Percentiles rank a stretch among this genome's conserved stretches.
Evolutionary conservation across 1,140 invertebrate genomes (phyloP).

Genomic region (Drosophila bocqueti): DNA sequence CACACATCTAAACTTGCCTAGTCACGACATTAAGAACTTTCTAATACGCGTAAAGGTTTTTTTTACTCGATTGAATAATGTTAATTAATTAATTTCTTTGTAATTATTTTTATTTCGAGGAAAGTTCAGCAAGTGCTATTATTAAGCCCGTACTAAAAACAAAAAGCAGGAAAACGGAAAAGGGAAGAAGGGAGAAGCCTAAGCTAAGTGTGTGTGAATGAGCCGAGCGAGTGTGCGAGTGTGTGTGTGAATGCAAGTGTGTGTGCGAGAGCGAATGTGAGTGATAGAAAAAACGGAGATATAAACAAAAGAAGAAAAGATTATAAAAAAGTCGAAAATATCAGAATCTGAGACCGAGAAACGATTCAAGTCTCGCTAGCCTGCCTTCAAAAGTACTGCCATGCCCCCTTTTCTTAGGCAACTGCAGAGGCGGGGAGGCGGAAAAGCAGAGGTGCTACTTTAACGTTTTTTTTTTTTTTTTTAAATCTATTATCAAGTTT

Average conservation of each 20-base stretch:
- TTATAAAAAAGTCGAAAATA: slow-evolving; percentile 6
- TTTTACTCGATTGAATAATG: slow-evolving; percentile 34
- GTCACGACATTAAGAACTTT: slow-evolving; percentile 81
- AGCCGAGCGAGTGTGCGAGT: neutral
- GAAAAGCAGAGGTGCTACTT: slow-evolving; percentile 58
- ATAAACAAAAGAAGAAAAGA: neutral
- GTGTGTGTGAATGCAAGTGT: slow-evolving; percentile 4
- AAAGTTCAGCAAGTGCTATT: slow-evolving; percentile 69
- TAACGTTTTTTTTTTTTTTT: slow-evolving; percentile 36
- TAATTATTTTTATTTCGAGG: slow-evolving; percentile 35
- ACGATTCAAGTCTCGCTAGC: slow-evolving; percentile 7
- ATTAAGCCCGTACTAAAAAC: slow-evolving; percentile 76
- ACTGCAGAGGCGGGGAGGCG: slow-evolving; percentile 22
- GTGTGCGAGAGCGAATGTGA: slow-evolving; percentile 17
- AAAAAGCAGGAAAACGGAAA: slow-evolving; percentile 1
- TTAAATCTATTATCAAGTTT: slow-evolving; percentile 11
- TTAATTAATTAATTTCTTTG: slow-evolving; percentile 34
- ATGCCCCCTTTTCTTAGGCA: slow-evolving; percentile 46
- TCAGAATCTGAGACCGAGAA: slow-evolving; percentile 17
- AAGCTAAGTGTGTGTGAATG: slow-evolving; percentile 50
- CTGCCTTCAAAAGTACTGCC: slow-evolving; percentile 63
- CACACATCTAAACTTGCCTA: slow-evolving; percentile 72
- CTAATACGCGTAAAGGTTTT: slow-evolving; percentile 60
- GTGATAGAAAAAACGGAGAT: slow-evolving; percentile 24
- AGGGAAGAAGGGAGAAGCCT: slow-evolving; percentile 11